A percentile compares a stretch with the other conserved stretches of the same genome.
phyloP scores from a whole-genome alignment of 2,797 vertebrate species.

The Tapera naevia region DNA sequence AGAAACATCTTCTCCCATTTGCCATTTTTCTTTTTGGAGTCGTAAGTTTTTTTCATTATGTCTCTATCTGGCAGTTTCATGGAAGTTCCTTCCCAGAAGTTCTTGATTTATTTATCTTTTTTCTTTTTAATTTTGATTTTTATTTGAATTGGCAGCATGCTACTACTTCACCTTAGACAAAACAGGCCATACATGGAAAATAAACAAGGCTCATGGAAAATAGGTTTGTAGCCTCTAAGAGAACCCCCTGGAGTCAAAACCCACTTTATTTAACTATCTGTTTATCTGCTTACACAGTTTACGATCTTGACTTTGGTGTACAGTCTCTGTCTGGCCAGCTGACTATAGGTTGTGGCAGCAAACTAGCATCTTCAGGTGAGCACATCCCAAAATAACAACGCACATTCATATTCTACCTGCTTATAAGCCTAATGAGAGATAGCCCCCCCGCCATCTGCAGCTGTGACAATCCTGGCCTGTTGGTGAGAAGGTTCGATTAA shows the following conservation, averaged over 20 bases:
- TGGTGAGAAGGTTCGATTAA: not conserved
- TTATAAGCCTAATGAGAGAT: not conserved
- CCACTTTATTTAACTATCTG: not conserved
- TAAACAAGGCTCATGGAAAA: not conserved
- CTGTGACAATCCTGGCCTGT: not conserved
- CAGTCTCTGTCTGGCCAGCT: not conserved
- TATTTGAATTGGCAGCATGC: not conserved
- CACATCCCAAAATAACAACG: not conserved
- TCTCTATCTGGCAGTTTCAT: not conserved
- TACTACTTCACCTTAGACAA: not conserved
- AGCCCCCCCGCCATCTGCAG: not conserved
- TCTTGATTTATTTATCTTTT: not conserved
- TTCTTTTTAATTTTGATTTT: not conserved
- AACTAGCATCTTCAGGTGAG: not conserved
- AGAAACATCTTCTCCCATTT: not conserved
- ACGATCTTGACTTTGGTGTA: not conserved
- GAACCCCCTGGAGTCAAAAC: not conserved
- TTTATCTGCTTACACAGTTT: not conserved
- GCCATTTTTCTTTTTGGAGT: not conserved
- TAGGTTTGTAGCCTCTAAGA: not conserved
- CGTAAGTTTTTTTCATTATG: not conserved
- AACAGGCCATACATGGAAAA: not conserved
- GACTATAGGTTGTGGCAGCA: not conserved
- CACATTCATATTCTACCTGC: not conserved
- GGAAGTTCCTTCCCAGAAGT: not conserved